Evolutionary conservation across 2,797 vertebrate genomes (phyloP).

Genomic region (Tiaroga cobitis): DNA sequence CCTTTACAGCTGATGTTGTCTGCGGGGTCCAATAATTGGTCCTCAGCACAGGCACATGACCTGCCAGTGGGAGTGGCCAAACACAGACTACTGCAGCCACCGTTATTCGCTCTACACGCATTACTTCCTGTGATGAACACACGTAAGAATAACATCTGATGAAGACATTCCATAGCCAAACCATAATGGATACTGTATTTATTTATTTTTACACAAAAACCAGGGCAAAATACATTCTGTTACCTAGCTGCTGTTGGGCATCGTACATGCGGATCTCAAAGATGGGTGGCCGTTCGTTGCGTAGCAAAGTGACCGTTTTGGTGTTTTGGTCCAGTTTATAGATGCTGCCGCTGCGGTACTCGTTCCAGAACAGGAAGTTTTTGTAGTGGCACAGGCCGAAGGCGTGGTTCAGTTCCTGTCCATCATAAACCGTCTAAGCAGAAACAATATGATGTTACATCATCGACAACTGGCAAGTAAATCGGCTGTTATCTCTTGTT

Average conservation of each 20-base stretch:
- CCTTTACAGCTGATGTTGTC: slow-evolving; percentile 93
- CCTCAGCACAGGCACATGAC: slow-evolving; percentile 92
- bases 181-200: not conserved
- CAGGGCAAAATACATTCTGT: not conserved
- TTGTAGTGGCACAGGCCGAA: slow-evolving; percentile 96
- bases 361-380: slow-evolving; percentile 95
- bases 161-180: not conserved
- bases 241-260: slow-evolving; percentile 96
- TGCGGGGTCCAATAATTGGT: slow-evolving; percentile 84
- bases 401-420: slow-evolving; percentile 92
- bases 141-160: not conserved
- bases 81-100: slow-evolving; percentile 95
- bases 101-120: slow-evolving; percentile 90
- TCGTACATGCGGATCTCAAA: slow-evolving; percentile 98
- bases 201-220: not conserved
- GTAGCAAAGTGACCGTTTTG: slow-evolving; percentile 84
- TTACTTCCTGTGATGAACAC: slow-evolving; percentile 83
- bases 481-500: not conserved
- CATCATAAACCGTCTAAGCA: slow-evolving; percentile 90
- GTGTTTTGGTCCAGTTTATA: slow-evolving; percentile 89
- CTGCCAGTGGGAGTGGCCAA: slow-evolving; percentile 88
- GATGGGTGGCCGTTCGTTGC: slow-evolving; percentile 92
- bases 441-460: not conserved
- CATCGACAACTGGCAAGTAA: not conserved
- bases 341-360: slow-evolving; percentile 95